A percentile compares a stretch with the other conserved stretches of the same genome.
These are phyloP conservation scores for Actinopyga echinites DNA, from an alignment of 53 echinoderm and acorn worm genomes.

Conservation along the genomic window DNA sequence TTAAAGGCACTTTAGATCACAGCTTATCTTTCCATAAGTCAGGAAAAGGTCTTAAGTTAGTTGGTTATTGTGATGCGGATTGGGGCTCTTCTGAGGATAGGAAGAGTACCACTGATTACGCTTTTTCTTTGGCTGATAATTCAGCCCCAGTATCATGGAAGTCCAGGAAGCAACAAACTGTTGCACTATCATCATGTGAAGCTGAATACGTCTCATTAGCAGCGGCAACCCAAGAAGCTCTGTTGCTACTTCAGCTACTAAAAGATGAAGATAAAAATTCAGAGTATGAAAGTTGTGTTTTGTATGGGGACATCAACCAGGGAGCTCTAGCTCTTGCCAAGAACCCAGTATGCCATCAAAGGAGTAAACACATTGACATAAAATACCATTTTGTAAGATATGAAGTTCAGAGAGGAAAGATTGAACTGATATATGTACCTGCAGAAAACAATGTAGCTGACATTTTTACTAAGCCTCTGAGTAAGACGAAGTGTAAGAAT, in stretches of 20 bases:
- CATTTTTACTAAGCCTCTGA: too few species aligned
- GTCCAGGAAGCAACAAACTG: slow-evolving; percentile 23
- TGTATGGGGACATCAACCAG: slow-evolving; percentile 38
- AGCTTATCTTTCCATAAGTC: too few species aligned
- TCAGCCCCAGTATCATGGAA: slow-evolving; percentile 23
- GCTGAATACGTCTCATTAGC: slow-evolving; percentile 31
- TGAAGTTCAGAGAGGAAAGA: not conserved
- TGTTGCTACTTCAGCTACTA: not conserved
- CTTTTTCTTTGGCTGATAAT: slow-evolving; percentile 13
- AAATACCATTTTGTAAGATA: slow-evolving; percentile 16
- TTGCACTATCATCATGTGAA: slow-evolving; percentile 23
- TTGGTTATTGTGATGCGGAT: slow-evolving; percentile 4
- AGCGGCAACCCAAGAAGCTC: slow-evolving; percentile 24
- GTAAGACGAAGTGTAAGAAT: too few species aligned
- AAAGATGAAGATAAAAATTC: slow-evolving; percentile 1
- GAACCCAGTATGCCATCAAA: slow-evolving; percentile 31
- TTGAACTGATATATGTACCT: not conserved
- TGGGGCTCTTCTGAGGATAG: slow-evolving; percentile 35
- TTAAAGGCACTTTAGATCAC: too few species aligned
- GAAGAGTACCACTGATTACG: slow-evolving; percentile 21
- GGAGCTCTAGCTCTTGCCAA: slow-evolving; percentile 37
- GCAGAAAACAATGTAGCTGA: too few species aligned
- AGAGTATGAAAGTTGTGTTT: slow-evolving; percentile 1
- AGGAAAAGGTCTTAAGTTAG: too few species aligned
- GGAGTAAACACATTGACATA: slow-evolving; percentile 39